Evolutionary conservation across 2,888 invertebrate genomes (phyloP).

Genomic region (Cistogaster globosa): DNA sequence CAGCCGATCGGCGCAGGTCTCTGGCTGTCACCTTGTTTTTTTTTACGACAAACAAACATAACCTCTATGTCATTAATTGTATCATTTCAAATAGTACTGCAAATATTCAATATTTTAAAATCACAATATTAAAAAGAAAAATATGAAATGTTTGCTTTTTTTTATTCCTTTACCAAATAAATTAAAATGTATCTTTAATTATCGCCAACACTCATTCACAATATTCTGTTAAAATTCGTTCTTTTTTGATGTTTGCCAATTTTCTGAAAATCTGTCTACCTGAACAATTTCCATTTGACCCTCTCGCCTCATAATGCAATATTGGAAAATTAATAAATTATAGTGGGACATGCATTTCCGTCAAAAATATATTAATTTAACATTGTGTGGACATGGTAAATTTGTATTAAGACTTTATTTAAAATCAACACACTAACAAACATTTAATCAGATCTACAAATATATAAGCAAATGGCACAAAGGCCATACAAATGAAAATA

Average conservation of each 20-base stretch:
- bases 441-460: not conserved
- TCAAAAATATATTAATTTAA: constrained; percentile 65
- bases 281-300: too few relatives aligned
- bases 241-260: not conserved
- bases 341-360: constrained; percentile 54
- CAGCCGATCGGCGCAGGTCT: too few relatives aligned
- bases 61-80: too few relatives aligned
- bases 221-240: not conserved
- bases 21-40: too few relatives aligned
- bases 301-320: not conserved
- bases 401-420: constrained; percentile 58
- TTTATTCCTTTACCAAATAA: not conserved
- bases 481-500: constrained; percentile 49
- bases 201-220: not conserved
- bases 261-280: not conserved
- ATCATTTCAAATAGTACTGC: too few relatives aligned
- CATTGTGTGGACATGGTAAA: constrained; percentile 55
- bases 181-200: not conserved
- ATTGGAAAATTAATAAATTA: constrained; percentile 67
- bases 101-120: too few relatives aligned
- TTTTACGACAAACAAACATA: too few relatives aligned
- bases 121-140: too few relatives aligned
- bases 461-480: constrained; percentile 3
- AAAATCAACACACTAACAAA: constrained; percentile 4
- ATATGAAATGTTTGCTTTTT: too few relatives aligned